A percentile compares a stretch with the other conserved stretches of the same genome.
Conservation (phyloP, 2,797 vertebrate genomes). For the Sitta carolinensis region DNA sequence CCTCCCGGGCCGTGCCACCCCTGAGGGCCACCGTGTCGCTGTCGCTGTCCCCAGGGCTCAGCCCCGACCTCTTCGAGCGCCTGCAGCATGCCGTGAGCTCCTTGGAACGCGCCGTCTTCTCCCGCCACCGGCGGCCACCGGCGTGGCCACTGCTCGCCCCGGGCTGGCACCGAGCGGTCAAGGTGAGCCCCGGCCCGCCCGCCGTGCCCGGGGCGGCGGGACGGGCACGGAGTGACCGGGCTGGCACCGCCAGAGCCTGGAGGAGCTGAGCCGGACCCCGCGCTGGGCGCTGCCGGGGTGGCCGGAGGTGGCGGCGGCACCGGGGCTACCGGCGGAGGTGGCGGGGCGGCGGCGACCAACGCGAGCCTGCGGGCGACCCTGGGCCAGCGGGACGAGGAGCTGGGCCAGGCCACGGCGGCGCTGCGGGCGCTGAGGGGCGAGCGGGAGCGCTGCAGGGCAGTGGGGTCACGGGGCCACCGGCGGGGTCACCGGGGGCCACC, state of each 20-base stretch:
- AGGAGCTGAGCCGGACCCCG: conserved; percentile 74
- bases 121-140: conserved; percentile 72
- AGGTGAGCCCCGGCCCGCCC: neutral
- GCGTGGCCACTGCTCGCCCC: conserved; percentile 53
- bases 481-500: neutral
- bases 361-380: neutral
- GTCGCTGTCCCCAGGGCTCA: neutral
- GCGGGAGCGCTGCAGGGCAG: conserved; percentile 78
- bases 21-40: neutral
- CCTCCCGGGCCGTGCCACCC: rapidly evolving
- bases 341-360: neutral
- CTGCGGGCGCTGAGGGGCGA: conserved; percentile 75
- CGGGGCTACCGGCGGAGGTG: conserved; percentile 46
- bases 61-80: conserved; percentile 76
- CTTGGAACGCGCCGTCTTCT: conserved; percentile 82
- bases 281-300: conserved; percentile 39
- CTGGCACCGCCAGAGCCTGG: conserved; percentile 61
- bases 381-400: conserved; percentile 65
- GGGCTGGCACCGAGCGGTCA: conserved; percentile 63
- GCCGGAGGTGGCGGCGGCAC: conserved; percentile 40
- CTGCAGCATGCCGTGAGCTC: conserved; percentile 84
- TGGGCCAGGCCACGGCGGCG: conserved; percentile 49
- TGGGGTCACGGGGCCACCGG: neutral
- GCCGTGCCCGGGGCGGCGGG: rapidly evolving
- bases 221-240: rapidly evolving